Percentiles rank a stretch among this genome's conserved stretches.
phyloP scores from a whole-genome alignment of 64 coral and sea anemone species.

The Montipora cactus region DNA sequence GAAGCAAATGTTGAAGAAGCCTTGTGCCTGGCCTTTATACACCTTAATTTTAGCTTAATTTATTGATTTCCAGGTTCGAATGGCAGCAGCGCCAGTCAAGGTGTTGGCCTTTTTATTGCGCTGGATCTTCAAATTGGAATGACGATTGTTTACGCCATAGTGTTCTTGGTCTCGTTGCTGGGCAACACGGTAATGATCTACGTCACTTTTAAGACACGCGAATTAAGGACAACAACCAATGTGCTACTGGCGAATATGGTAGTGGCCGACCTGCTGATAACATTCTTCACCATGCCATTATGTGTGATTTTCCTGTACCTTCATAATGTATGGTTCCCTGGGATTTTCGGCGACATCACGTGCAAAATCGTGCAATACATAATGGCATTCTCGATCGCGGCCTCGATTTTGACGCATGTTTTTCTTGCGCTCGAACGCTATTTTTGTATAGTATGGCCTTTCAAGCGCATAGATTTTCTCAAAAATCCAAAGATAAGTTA shows the following conservation, averaged over 20 bases:
- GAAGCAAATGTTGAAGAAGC: too few species aligned
- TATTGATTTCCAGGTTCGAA: not conserved
- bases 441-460: slow-evolving; percentile 41
- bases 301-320: slow-evolving; percentile 15
- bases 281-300: slow-evolving; percentile 43
- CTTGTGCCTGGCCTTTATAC: too few species aligned
- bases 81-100: not conserved
- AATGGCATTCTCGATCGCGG: slow-evolving; percentile 30
- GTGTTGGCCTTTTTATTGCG: not conserved
- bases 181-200: slow-evolving; percentile 12
- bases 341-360: slow-evolving; percentile 7
- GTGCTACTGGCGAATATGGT: slow-evolving; percentile 56
- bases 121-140: slow-evolving; percentile 23
- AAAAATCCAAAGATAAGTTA: slow-evolving; percentile 31
- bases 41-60: too few species aligned
- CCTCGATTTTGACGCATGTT: slow-evolving; percentile 40
- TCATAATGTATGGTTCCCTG: slow-evolving; percentile 26
- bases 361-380: slow-evolving; percentile 58
- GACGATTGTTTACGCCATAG: slow-evolving; percentile 9
- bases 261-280: slow-evolving; percentile 49
- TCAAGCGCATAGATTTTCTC: slow-evolving; percentile 30
- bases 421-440: slow-evolving; percentile 51
- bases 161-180: slow-evolving; percentile 1
- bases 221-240: slow-evolving; percentile 16
- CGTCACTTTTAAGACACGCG: slow-evolving; percentile 4